A percentile compares a stretch with the other conserved stretches of the same genome.
Conservation (phyloP, 2,888 invertebrate genomes). For the Drosophila rellima region DNA sequence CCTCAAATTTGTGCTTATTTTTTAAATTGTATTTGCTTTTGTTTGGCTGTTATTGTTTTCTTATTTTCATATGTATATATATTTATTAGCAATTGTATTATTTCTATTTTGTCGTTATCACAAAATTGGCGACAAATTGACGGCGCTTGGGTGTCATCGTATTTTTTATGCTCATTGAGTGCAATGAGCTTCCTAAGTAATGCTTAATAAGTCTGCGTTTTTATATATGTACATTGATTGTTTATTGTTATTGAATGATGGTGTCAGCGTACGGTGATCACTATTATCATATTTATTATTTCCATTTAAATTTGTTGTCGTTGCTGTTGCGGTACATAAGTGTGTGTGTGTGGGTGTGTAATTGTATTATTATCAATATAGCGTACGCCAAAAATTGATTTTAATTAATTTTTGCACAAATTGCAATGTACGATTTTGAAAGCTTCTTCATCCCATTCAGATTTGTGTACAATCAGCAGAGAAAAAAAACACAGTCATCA, state of each 20-base stretch:
- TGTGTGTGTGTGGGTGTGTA: constrained; percentile 13
- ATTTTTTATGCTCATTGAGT: constrained; percentile 20
- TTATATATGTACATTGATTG: constrained; percentile 18
- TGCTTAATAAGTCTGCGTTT: constrained; percentile 6
- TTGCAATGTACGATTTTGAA: constrained; percentile 12
- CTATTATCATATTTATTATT: constrained; percentile 35
- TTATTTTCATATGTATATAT: constrained; percentile 12
- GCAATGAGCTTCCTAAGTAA: constrained; percentile 27
- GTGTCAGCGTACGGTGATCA: constrained; percentile 24
- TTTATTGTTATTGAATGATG: constrained; percentile 39
- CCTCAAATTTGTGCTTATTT: constrained; percentile 8
- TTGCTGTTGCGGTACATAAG: background rate
- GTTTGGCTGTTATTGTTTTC: constrained; percentile 7
- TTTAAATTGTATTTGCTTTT: constrained; percentile 31
- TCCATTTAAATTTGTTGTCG: constrained; percentile 12
- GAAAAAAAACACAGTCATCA: constrained; percentile 7
- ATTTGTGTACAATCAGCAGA: constrained; percentile 42
- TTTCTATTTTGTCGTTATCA: constrained; percentile 54
- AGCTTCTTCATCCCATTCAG: constrained; percentile 46
- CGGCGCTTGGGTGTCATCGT: constrained; percentile 33
- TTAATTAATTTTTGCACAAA: constrained; percentile 43
- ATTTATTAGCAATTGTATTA: constrained; percentile 11
- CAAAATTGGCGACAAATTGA: constrained; percentile 72
- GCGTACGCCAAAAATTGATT: constrained; percentile 36
- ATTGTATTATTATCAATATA: constrained; percentile 35